A percentile compares a stretch with the other conserved stretches of the same genome.
Evolutionary conservation across 1,140 invertebrate genomes (phyloP).

Genomic region (Macrosteles quadrilineatus): DNA sequence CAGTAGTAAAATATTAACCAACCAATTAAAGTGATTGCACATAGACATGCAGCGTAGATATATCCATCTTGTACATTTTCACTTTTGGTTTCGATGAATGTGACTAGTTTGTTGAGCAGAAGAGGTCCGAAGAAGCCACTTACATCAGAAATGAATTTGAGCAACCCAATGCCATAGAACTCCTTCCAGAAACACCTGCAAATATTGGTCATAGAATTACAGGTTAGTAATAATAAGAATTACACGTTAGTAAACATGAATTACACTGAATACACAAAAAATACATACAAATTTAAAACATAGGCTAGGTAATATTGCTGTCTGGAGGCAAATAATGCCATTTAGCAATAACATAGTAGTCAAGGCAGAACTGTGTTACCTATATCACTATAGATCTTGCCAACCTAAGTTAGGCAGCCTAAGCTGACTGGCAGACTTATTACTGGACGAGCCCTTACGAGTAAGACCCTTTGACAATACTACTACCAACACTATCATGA

Average conservation of each 20-base stretch:
- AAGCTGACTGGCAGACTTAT: no score
- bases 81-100: constrained; percentile 74
- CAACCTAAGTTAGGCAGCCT: no score
- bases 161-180: constrained; percentile 86
- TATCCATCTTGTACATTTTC: constrained; percentile 72
- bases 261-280: no score
- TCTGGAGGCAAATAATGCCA: no score
- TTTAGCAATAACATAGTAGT: no score
- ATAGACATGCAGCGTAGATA: constrained; percentile 74
- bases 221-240: not conserved
- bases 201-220: not conserved
- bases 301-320: no score
- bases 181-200: constrained; percentile 74
- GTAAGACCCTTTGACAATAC: no score
- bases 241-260: not conserved
- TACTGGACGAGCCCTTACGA: no score
- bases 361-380: no score
- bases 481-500: no score
- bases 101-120: constrained; percentile 79
- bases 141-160: constrained; percentile 83
- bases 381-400: no score
- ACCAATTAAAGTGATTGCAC: constrained; percentile 65
- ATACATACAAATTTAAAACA: not conserved
- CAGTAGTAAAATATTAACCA: no score
- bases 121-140: constrained; percentile 87